Percentiles rank a stretch among this genome's conserved stretches.
Conservation (phyloP, 2,113 vertebrate genomes). For the Synchiropus splendidus region DNA sequence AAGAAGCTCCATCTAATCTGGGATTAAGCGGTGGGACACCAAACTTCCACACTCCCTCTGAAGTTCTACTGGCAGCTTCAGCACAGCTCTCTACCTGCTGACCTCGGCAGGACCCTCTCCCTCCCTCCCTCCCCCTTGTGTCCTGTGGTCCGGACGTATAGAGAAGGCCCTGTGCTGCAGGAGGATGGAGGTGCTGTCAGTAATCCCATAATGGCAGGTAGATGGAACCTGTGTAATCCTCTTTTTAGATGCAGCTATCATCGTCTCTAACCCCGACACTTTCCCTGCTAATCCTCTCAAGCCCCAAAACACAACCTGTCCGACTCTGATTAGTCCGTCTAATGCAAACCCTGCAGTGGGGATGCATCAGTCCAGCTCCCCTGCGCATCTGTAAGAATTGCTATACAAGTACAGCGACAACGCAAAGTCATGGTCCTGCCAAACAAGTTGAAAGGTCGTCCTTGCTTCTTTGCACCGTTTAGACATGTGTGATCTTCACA, state of each 20-base stretch:
- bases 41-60: conserved; percentile 7
- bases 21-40: conserved; percentile 18
- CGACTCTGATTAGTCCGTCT: neutral
- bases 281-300: conserved; percentile 46
- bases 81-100: conserved; percentile 4
- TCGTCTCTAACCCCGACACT: conserved; percentile 38
- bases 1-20: neutral
- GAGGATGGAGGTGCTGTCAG: conserved; percentile 36
- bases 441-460: too few species aligned
- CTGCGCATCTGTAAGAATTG: too few species aligned
- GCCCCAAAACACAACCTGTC: conserved; percentile 1
- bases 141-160: too few species aligned
- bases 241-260: conserved; percentile 55
- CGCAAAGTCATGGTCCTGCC: too few species aligned
- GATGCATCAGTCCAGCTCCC: too few species aligned
- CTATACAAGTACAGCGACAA: too few species aligned
- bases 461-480: too few species aligned
- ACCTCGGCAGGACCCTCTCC: conserved; percentile 10
- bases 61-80: conserved; percentile 5
- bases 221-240: conserved; percentile 56
- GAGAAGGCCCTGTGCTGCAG: conserved; percentile 8
- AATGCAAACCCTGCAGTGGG: too few species aligned
- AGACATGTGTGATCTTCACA: too few species aligned
- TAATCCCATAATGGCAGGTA: conserved; percentile 64
- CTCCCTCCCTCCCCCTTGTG: too few species aligned